Evolutionary conservation across 1,140 invertebrate species (phyloP).

Genomic region (Drosophila grimshawi): DNA sequence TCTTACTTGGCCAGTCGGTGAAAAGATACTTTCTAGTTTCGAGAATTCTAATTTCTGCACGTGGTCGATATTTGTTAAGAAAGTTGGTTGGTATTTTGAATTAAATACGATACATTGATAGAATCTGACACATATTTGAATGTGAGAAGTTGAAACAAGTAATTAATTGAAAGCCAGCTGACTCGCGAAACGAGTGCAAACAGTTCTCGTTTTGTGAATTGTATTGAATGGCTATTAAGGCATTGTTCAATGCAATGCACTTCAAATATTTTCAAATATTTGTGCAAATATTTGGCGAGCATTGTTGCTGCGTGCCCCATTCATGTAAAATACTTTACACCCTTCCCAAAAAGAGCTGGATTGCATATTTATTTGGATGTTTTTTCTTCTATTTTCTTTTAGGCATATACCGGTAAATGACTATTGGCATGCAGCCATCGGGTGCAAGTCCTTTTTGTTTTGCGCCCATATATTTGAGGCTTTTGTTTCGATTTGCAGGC

Average conservation of each 20-base stretch:
- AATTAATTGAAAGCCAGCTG: slow-evolving; percentile 18
- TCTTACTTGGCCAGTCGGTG: slow-evolving; percentile 19
- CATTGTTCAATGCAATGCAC: slow-evolving; percentile 59
- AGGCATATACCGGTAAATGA: slow-evolving; percentile 36
- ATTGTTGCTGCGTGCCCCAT: slow-evolving; percentile 5
- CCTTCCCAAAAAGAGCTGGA: slow-evolving; percentile 42
- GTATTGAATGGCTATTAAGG: slow-evolving; percentile 47
- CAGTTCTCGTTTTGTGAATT: slow-evolving; percentile 7
- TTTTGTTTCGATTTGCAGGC: slow-evolving; percentile 67
- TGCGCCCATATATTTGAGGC: slow-evolving; percentile 57
- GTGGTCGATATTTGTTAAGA: slow-evolving; percentile 55
- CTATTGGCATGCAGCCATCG: slow-evolving; percentile 70
- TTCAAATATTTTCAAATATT: slow-evolving; percentile 57
- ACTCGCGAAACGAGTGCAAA: slow-evolving; percentile 13
- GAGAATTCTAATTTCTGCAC: slow-evolving; percentile 78
- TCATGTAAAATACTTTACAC: slow-evolving; percentile 69
- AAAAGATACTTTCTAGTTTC: slow-evolving; percentile 20
- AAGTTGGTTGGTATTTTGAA: slow-evolving; percentile 35
- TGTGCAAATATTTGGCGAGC: slow-evolving; percentile 62
- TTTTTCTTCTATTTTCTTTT: slow-evolving; percentile 1
- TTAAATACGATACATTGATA: too few species aligned
- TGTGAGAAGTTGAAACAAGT: background rate
- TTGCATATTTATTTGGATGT: slow-evolving; percentile 30
- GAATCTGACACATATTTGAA: background rate
- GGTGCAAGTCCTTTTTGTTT: slow-evolving; percentile 36